phyloP scores from a whole-genome alignment of 2,888 invertebrate genomes.

The Mythimna albipuncta region DNA sequence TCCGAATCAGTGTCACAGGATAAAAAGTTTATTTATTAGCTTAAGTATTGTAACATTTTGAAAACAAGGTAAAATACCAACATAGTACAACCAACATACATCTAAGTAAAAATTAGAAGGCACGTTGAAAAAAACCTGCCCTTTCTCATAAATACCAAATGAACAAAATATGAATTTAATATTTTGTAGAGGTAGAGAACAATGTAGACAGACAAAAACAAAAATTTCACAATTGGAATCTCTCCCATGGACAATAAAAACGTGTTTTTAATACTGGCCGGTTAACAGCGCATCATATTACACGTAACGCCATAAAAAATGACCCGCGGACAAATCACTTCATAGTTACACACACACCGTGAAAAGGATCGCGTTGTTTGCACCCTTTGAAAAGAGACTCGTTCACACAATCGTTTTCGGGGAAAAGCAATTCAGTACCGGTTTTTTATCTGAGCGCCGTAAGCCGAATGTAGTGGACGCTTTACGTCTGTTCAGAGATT shows the following conservation, averaged over 20 bases:
- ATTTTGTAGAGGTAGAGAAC: background rate
- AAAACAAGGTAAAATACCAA: background rate
- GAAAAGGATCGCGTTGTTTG: slow-evolving; percentile 46
- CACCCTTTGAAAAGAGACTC: slow-evolving; percentile 46
- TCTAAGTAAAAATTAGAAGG: no score
- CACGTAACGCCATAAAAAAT: slow-evolving; percentile 41
- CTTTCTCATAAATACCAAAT: slow-evolving; percentile 26
- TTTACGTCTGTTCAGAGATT: slow-evolving; percentile 53
- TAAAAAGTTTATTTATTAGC: slow-evolving; percentile 35
- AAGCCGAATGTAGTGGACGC: slow-evolving; percentile 52
- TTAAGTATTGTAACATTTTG: background rate
- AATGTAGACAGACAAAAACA: slow-evolving; percentile 6
- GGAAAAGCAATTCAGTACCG: slow-evolving; percentile 50
- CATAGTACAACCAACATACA: no score
- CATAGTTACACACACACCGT: slow-evolving; percentile 25
- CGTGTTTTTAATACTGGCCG: slow-evolving; percentile 17
- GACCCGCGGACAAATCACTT: slow-evolving; percentile 29
- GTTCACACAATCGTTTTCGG: slow-evolving; percentile 54
- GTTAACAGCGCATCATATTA: slow-evolving; percentile 24
- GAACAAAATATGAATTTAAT: slow-evolving; percentile 10
- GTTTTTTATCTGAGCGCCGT: slow-evolving; percentile 52
- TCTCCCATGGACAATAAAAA: slow-evolving; percentile 30
- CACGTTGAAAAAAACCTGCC: background rate
- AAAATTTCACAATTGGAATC: slow-evolving; percentile 18
- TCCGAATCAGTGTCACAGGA: slow-evolving; percentile 27